phyloP scores from a whole-genome alignment of 2,797 vertebrate genomes.

The Tiaroga cobitis region DNA sequence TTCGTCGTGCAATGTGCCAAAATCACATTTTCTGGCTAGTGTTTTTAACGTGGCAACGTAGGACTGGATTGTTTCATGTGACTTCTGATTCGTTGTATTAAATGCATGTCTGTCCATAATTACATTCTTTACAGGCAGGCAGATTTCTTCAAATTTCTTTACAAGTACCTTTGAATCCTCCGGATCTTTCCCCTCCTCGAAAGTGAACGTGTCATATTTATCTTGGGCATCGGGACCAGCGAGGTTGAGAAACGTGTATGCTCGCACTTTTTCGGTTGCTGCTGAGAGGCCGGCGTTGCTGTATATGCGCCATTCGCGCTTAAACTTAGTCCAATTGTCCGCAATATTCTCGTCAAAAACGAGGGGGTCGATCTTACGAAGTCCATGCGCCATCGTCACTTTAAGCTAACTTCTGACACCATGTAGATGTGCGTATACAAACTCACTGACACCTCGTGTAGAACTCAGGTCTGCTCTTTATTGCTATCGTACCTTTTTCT shows the following conservation, averaged over 20 bases:
- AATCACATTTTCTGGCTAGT: slow-evolving; percentile 19
- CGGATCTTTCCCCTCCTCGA: no score
- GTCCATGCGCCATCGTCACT: neutral
- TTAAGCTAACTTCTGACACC: neutral
- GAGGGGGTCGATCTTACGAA: neutral
- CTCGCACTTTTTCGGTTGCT: no score
- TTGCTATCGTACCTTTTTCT: neutral
- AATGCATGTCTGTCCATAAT: no score
- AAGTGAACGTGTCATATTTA: no score
- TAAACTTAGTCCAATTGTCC: neutral
- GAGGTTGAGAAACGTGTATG: no score
- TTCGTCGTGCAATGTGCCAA: neutral
- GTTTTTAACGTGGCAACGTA: neutral
- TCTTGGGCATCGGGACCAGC: no score
- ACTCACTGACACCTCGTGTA: neutral
- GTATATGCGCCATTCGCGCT: neutral
- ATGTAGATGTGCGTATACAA: neutral
- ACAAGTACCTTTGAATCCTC: no score
- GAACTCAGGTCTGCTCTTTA: neutral
- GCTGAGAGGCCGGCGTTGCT: no score
- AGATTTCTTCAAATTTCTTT: no score
- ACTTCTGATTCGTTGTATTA: no score
- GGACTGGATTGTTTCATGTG: no score
- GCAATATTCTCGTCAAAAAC: neutral
- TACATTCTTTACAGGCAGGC: no score